phyloP scores from a whole-genome alignment of 2,113 vertebrate genomes.

The Heliornis fulica region DNA sequence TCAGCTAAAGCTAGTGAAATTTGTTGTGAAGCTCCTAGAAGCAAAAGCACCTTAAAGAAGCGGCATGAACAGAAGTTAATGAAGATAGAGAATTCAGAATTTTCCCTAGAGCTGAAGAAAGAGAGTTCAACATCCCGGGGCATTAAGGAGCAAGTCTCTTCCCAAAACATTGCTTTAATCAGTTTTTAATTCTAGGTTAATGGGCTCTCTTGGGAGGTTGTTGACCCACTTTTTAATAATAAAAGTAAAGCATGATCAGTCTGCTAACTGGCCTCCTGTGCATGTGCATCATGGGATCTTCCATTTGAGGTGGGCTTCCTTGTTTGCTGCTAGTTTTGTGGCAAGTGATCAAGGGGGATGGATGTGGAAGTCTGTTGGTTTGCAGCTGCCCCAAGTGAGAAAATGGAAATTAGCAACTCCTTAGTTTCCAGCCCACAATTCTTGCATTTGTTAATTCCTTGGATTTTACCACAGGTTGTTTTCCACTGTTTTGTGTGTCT shows the following conservation, averaged over 20 bases:
- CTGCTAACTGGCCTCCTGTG: conserved; percentile 27
- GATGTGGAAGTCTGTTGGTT: background rate
- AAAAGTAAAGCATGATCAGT: background rate
- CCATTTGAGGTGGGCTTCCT: background rate
- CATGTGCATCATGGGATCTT: background rate
- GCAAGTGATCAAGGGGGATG: background rate
- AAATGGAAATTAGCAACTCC: background rate
- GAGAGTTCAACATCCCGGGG: background rate
- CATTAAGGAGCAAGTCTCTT: conserved; percentile 3
- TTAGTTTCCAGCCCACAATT: background rate
- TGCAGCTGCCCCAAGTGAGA: background rate
- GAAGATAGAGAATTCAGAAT: background rate
- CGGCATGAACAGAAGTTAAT: background rate
- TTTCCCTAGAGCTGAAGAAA: background rate
- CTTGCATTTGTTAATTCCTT: background rate
- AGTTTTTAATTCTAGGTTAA: conserved; percentile 37
- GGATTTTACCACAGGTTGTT: background rate
- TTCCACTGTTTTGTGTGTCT: background rate
- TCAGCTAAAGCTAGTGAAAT: conserved; percentile 1
- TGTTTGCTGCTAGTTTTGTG: background rate
- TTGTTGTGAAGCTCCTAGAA: background rate
- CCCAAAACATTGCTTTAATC: conserved; percentile 18
- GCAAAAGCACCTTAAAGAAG: background rate
- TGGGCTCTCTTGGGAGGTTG: conserved; percentile 36
- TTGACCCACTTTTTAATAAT: conserved; percentile 40